Base-by-base conservation (phyloP, 2,797 vertebrate species). In the Peromyscus attwateri region DNA sequence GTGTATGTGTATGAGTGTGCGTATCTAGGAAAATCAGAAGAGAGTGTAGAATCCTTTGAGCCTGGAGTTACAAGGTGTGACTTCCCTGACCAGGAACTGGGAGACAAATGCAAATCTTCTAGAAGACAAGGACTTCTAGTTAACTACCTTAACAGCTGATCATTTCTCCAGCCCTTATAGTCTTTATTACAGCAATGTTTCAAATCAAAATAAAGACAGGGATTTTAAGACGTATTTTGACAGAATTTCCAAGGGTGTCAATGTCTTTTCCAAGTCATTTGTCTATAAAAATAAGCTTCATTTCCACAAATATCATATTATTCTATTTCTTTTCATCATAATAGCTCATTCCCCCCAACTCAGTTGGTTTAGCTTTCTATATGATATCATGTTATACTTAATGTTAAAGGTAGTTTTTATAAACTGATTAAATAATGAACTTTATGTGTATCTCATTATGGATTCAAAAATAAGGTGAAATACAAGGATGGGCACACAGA, bases 211-310 rank as follows among this genome's bases (percentile, higher is more conserved):
- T 70, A 85, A 92, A 43, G n/a, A 93, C 3, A 93, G 37, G 2
- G 75, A 94, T 89, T 89, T 89, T 87, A 83, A 64, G 71, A 60
- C 6, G 8, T 79, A 75, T 94, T 95, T 94, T 94, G 76, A 62
- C 12, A 92, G 12, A 95, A 43, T 89, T 91, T 87, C 43, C 6
- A 89, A 55, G 29, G 83, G 3, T 19, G 10, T 43, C 82, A 11
- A 84, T 94, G 71, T 76, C 25, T 94, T 66, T 90, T 14, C 27
- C 7, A 49, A 62, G n/a, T 87, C 43, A 80, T 7, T 16, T 87
- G 68, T 96, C 60, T 84, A 16, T 82, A 43, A 34, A 55, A 40
- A 29, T 52, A 66, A 37, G 5, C 21, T 89, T 57, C 3, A 76
- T 62, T 64, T 89, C 83, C 16, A n/a, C 43, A 94, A 77, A 76